Percentiles rank a stretch among this genome's conserved stretches.
phyloP scores from a whole-genome alignment of 2,797 vertebrate genomes.

The Helarctos malayanus region DNA sequence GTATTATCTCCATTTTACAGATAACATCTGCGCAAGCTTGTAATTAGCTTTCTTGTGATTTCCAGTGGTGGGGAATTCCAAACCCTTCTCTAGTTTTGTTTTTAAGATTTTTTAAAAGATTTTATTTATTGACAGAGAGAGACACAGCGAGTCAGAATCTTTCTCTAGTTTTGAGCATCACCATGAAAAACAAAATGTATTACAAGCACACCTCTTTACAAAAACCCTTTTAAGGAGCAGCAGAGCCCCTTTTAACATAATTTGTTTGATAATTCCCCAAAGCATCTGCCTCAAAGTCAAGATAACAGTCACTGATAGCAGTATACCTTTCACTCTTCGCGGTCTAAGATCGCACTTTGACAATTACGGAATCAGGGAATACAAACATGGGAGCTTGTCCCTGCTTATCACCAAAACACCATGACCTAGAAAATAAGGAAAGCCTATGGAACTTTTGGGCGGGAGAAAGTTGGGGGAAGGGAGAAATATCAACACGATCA shows the following conservation, averaged over 20 bases:
- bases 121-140: no score
- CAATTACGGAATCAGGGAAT: not conserved
- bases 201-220: not conserved
- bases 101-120: no score
- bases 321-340: not conserved
- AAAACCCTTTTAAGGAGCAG: not conserved
- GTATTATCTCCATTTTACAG: not conserved
- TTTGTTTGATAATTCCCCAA: conserved; percentile 40
- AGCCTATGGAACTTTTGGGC: not conserved
- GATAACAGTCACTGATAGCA: not conserved
- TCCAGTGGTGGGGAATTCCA: not conserved
- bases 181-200: not conserved
- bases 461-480: not conserved
- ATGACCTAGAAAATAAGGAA: not conserved
- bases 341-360: not conserved
- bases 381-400: not conserved
- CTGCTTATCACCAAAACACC: not conserved
- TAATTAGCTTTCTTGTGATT: conserved; percentile 13
- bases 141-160: not conserved
- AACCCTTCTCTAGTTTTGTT: conserved; percentile 4
- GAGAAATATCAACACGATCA: not conserved
- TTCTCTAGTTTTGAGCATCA: conserved; percentile 9
- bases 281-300: conserved; percentile 17
- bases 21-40: not conserved
- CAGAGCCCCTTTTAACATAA: conserved; percentile 35